Evolutionary conservation across 2,113 vertebrate species (phyloP), one percentile per base, ranked within the genome.

Genomic region (Crocuta crocuta): DNA sequence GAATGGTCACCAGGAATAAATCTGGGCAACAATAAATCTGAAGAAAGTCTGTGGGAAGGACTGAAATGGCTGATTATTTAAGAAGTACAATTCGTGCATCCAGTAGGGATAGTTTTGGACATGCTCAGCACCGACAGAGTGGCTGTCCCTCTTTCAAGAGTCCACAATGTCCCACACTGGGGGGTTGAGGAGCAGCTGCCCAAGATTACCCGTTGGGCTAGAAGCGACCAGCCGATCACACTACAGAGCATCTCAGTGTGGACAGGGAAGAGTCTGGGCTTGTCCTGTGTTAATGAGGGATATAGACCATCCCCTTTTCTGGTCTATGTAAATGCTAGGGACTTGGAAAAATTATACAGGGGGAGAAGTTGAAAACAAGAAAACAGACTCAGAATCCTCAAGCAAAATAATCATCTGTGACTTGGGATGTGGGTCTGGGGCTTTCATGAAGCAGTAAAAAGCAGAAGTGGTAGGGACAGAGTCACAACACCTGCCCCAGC

Each of bases 131-230:
- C 28, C 2, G 23, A 66, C 4, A 4, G 23, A 45, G 17, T 28
- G 43, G 31, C 7, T 86, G 55, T 84, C 71, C 31, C n/a, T 43
- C 28, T 63, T 90, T 82, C 73, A 17, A 43, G 73, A 19, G 2
- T 7, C 33, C n/a, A 43, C 8, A 10, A 23, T n/a, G 58, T 26
- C 66, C 10, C 24, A 0, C 2, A 11, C 1, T 2, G 0, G 53
- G 21, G 31, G 24, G 23, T 1, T 43, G 43, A 4, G 8, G 53
- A 26, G 2, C 5, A 39, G 9, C 45, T 68, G 24, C 24, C 63
- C 26, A 21, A 86, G 68, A 48, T 63, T 23, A 74, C 7, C 63
- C 15, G 5, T 5, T 35, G 45, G 81, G 45, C 58, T 90, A 4
- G 45, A 10, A 89, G 33, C 45, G 26, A 68, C 28, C 50, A 43